Evolutionary conservation across 2,797 vertebrate genomes (phyloP).

Genomic region (Microtus agrestis): DNA sequence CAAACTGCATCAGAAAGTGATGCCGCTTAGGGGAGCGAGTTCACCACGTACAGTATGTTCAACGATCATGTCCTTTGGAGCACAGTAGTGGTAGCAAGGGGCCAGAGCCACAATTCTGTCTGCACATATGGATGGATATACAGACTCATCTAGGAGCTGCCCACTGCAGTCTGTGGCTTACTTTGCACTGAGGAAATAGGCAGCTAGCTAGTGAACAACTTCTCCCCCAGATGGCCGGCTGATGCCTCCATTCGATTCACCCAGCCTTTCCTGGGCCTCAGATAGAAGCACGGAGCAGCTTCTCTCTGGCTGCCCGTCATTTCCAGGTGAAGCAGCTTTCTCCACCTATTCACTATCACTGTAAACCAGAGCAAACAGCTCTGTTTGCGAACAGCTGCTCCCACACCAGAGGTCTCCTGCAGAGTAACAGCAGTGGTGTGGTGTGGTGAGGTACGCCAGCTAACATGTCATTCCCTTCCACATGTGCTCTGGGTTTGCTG

Average conservation of each 20-base stretch:
- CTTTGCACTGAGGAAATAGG: not conserved
- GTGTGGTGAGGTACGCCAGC: slow-evolving; percentile 48
- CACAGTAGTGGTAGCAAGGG: not conserved
- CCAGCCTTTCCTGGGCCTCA: not conserved
- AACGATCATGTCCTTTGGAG: slow-evolving; percentile 71
- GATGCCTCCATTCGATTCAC: slow-evolving; percentile 23
- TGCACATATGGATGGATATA: too few relatives aligned
- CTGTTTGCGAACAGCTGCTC: too few relatives aligned
- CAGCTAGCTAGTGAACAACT: not conserved
- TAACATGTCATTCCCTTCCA: not conserved
- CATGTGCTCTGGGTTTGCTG: not conserved
- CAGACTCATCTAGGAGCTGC: not conserved
- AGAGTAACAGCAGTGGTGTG: not conserved
- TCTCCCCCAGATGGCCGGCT: not conserved
- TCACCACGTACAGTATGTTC: slow-evolving; percentile 43
- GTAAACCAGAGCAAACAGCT: too few relatives aligned
- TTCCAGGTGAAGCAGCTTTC: too few relatives aligned
- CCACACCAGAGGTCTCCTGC: not conserved
- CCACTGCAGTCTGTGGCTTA: slow-evolving; percentile 7
- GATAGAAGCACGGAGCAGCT: not conserved
- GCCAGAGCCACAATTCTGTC: not conserved
- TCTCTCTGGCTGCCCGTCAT: not conserved
- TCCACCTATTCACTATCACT: not conserved
- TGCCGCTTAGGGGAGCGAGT: slow-evolving; percentile 41
- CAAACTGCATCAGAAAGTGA: slow-evolving; percentile 64